A percentile compares a stretch with the other conserved stretches of the same genome.
Conservation (phyloP, 2,113 vertebrate species). For the Bothrops jararaca region DNA sequence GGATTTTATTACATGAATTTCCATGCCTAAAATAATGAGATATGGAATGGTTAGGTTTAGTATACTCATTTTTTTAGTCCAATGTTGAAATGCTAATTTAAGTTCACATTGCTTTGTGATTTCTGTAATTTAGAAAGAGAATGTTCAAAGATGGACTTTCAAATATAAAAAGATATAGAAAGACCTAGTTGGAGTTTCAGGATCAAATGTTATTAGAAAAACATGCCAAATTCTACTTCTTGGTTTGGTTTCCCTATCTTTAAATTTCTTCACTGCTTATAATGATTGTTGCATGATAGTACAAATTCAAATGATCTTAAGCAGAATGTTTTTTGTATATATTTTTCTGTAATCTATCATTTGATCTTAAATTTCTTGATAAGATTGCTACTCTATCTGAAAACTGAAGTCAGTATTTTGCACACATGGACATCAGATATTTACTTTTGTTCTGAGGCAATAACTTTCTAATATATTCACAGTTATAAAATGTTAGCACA, state of each 20-base stretch:
- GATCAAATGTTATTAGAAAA: background rate
- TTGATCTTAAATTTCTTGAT: slow-evolving; percentile 51
- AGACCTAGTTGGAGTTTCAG: background rate
- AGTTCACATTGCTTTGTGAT: slow-evolving; percentile 1
- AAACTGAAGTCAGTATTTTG: slow-evolving; percentile 50
- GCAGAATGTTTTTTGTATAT: background rate
- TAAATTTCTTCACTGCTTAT: background rate
- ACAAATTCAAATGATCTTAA: background rate
- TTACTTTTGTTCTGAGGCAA: slow-evolving; percentile 68
- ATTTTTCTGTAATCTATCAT: slow-evolving; percentile 47
- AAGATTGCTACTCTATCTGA: slow-evolving; percentile 59
- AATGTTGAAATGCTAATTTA: background rate
- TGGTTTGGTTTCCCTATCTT: background rate
- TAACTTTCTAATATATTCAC: slow-evolving; percentile 67
- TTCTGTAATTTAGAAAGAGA: slow-evolving; percentile 3
- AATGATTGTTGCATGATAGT: slow-evolving; percentile 3
- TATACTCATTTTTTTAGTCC: slow-evolving; percentile 21
- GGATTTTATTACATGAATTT: background rate
- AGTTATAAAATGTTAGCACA: slow-evolving; percentile 65
- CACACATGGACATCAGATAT: slow-evolving; percentile 55
- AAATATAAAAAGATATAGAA: background rate
- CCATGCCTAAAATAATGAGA: background rate
- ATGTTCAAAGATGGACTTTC: slow-evolving; percentile 2
- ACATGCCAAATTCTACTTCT: background rate
- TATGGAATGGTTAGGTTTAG: background rate